phyloP scores from a whole-genome alignment of 2,797 vertebrate species.

The Myripristis jacobus region DNA sequence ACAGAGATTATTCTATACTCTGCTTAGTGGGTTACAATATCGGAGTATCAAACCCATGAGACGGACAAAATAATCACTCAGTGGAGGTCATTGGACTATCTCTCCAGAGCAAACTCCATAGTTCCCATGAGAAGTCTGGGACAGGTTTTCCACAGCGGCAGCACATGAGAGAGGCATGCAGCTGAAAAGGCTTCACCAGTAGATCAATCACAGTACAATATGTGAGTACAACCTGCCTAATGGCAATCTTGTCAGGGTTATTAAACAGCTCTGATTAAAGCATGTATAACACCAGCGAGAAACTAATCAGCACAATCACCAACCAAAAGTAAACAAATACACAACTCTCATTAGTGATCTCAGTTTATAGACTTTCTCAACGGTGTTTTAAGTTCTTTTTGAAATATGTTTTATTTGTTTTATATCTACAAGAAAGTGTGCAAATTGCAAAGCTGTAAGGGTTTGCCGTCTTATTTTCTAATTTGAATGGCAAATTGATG shows the following conservation, averaged over 20 bases:
- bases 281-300: conserved; percentile 12
- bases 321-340: conserved; percentile 7
- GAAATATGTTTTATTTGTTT: neutral
- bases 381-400: conserved; percentile 7
- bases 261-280: conserved; percentile 13
- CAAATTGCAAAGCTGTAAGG: neutral
- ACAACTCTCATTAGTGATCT: neutral
- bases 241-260: conserved; percentile 8
- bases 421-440: neutral
- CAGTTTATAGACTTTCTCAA: neutral
- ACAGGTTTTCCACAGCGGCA: conserved; percentile 36
- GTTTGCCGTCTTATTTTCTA: conserved; percentile 1
- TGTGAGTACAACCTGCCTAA: conserved; percentile 1
- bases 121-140: conserved; percentile 27
- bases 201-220: conserved; percentile 34
- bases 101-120: conserved; percentile 29
- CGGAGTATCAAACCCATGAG: conserved; percentile 46
- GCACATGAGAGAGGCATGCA: conserved; percentile 22
- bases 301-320: conserved; percentile 1
- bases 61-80: conserved; percentile 47
- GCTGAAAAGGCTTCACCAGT: conserved; percentile 18
- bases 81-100: conserved; percentile 59
- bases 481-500: conserved; percentile 31
- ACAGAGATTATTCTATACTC: conserved; percentile 32
- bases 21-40: conserved; percentile 49